Evolutionary conservation across 1,140 invertebrate genomes (phyloP).

Genomic region (Neomicropteryx cornuta): DNA sequence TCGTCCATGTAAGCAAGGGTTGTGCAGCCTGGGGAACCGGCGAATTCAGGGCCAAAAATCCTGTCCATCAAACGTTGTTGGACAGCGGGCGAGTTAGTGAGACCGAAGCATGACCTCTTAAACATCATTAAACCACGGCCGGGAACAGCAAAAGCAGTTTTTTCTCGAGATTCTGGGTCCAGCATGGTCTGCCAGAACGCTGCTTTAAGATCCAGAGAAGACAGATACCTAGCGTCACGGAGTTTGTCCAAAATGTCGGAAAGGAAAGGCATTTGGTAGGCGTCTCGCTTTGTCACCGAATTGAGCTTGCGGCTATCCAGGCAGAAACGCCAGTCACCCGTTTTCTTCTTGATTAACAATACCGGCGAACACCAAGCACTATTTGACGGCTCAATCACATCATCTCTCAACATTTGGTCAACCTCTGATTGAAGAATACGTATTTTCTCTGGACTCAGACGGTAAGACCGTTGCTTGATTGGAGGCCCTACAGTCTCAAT

Average conservation of each 20-base stretch:
- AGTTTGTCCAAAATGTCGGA: conserved; percentile 22
- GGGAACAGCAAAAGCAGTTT: conserved; percentile 16
- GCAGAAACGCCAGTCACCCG: conserved; percentile 18
- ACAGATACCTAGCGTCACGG: conserved; percentile 16
- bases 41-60: conserved; percentile 14
- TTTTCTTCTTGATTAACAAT: conserved; percentile 16
- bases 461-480: conserved; percentile 13
- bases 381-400: conserved; percentile 13
- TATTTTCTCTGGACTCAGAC: conserved; percentile 14
- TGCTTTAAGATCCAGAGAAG: conserved; percentile 20
- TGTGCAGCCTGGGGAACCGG: no score
- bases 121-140: conserved; percentile 11
- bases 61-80: conserved; percentile 11
- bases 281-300: conserved; percentile 22
- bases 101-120: conserved; percentile 12
- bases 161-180: conserved; percentile 9
- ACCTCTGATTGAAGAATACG: conserved; percentile 9
- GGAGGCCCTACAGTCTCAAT: conserved; percentile 15
- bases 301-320: conserved; percentile 26
- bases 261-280: no score
- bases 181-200: conserved; percentile 25
- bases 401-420: conserved; percentile 12
- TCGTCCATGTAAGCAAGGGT: conserved; percentile 36
- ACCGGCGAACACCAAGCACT: conserved; percentile 20
- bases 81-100: conserved; percentile 9